Evolutionary conservation across 2,113 vertebrate species (phyloP).

Genomic region (Melanerpes formicivorus): DNA sequence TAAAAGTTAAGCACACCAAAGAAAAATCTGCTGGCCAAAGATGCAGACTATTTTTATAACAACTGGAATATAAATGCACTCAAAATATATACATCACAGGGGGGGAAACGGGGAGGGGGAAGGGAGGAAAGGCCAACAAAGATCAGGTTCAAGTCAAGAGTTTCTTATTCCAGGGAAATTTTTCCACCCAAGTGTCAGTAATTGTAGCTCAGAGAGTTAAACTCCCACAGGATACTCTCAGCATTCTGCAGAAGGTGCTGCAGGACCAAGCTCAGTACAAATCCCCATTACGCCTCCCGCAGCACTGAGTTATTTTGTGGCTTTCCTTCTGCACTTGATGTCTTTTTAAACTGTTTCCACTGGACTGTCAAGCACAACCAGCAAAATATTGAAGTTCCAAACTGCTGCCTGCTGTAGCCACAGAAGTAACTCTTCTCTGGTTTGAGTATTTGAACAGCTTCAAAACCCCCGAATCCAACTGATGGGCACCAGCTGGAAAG

Average conservation of each 20-base stretch:
- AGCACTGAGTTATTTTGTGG: neutral
- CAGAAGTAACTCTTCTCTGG: neutral
- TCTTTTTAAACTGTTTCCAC: neutral
- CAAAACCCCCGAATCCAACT: neutral
- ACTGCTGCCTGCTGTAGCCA: neutral
- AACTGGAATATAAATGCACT: neutral
- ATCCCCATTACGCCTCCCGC: neutral
- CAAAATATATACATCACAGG: neutral
- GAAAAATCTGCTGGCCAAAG: neutral
- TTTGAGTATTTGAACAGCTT: neutral
- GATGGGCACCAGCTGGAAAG: neutral
- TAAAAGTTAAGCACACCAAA: neutral
- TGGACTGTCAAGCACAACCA: neutral
- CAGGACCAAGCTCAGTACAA: neutral
- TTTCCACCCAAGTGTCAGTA: neutral
- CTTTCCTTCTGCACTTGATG: neutral
- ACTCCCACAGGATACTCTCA: neutral
- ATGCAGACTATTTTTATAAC: accelerated
- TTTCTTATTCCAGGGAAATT: neutral
- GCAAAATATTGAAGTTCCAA: neutral
- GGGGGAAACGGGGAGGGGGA: neutral
- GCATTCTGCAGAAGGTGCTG: neutral
- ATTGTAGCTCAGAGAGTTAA: neutral
- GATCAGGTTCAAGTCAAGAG: constrained; percentile 1
- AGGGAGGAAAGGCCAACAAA: neutral